Evolutionary conservation across 2,113 vertebrate genomes (phyloP), one percentile per base, ranked within the genome.

Genomic region (Passer montanus): DNA sequence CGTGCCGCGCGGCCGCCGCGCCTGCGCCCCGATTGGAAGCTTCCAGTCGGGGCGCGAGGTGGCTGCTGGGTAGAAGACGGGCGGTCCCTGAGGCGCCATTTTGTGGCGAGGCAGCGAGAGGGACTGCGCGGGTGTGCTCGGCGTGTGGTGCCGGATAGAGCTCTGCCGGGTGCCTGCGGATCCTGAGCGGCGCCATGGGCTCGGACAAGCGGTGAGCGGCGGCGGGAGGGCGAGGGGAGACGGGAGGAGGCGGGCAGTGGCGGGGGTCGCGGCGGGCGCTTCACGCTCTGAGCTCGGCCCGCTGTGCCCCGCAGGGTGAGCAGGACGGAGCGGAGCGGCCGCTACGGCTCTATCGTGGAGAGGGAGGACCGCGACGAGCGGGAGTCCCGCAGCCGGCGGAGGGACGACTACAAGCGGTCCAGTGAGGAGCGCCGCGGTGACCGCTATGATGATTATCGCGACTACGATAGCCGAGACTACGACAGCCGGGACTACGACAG

Each of bases 301-400:
- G 5, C 41, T 96, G 94, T 77, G 31, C 53, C 22, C 77, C 75
- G 13, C 94, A 99, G 99, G 87, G 98, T 99, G 79, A 99, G 99
- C 95, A 98, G 99, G 92, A 99, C 99, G 43, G 99, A 99, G 79
- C 98, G 99, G 20, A 99, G 99, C 37, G 99, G 99, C 84, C 98
- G 99, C 75, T 99, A 99, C 3, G 99, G 99, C 47, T 99, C 99
- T 11, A 99, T 99, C 44, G 98, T 99, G 85, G 97, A 98, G 60
- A 98, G 99, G 18, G 99, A 99, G 79, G 99, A 99, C 35, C 98
- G 98, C 2, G 99, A 99, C 22, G 98, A 99, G 79, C 98, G 99
- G 9, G 99, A 99, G 41, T 98, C 97, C 37, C 97, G 98, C 66
- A 98, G 98, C 92, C 95, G 99, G 44, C 97, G 99, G 72, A 99